Conservation (phyloP, 1,140 invertebrate species). For the Tribolium madens region DNA sequence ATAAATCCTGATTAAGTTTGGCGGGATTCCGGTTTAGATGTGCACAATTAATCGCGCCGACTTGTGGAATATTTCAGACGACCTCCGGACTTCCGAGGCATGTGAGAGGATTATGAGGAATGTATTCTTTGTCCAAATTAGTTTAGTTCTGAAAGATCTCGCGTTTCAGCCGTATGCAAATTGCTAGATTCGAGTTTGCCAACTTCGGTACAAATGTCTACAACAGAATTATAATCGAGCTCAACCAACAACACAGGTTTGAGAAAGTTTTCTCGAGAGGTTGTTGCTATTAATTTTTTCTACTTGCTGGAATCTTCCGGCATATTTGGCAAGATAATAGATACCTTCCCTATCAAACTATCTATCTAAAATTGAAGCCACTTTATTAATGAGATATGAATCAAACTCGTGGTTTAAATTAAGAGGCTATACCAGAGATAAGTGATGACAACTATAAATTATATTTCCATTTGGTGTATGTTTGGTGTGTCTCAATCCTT, state of each 20-base stretch:
- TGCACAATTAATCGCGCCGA: constrained; percentile 21
- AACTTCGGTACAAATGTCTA: constrained; percentile 22
- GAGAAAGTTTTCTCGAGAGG: not conserved
- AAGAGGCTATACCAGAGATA: not conserved
- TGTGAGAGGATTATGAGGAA: constrained; percentile 31
- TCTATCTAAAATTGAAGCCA: not conserved
- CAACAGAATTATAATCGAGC: not conserved
- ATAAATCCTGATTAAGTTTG: constrained; percentile 36
- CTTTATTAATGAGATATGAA: constrained; percentile 17
- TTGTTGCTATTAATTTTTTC: constrained; percentile 4
- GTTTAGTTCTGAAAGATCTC: constrained; percentile 21
- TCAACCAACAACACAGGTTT: not conserved
- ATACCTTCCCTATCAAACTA: constrained; percentile 21
- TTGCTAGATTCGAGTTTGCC: constrained; percentile 21
- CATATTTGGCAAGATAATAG: constrained; percentile 23
- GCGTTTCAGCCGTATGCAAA: constrained; percentile 27
- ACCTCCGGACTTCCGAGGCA: constrained; percentile 7
- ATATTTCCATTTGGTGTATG: constrained; percentile 7
- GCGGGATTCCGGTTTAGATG: constrained; percentile 15
- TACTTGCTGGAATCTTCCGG: not conserved
- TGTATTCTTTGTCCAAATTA: constrained; percentile 31
- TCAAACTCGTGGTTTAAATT: constrained; percentile 15
- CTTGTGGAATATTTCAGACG: constrained; percentile 14
- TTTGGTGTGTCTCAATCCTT: not conserved
- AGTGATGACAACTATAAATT: constrained; percentile 30